Conservation (phyloP, 2,888 invertebrate species). For the Ischnus inquisitorius region DNA sequence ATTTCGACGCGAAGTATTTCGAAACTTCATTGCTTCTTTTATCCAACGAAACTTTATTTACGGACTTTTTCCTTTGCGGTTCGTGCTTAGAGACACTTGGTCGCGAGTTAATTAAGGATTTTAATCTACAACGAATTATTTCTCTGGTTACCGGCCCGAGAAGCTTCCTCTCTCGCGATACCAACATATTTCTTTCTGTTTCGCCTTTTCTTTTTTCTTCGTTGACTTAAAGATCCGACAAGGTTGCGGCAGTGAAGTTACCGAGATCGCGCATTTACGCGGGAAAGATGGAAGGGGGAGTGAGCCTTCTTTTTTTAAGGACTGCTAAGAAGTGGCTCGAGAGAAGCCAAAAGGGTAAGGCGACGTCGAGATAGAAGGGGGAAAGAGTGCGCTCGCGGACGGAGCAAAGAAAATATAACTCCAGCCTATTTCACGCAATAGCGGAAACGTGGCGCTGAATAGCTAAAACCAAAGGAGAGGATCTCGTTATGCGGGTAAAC, state of each 20-base stretch:
- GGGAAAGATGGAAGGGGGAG: no score
- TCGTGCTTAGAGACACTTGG: background rate
- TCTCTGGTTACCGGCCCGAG: background rate
- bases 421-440: slow-evolving; percentile 70
- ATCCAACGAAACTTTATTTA: background rate
- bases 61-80: background rate
- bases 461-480: slow-evolving; percentile 71
- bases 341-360: background rate
- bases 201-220: background rate
- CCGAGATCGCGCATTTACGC: slow-evolving; percentile 3
- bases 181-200: background rate
- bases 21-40: slow-evolving; percentile 1
- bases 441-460: slow-evolving; percentile 65
- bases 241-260: slow-evolving; percentile 5
- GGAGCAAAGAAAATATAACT: slow-evolving; percentile 49
- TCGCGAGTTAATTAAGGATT: slow-evolving; percentile 28
- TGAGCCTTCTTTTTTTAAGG: slow-evolving; percentile 18
- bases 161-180: background rate
- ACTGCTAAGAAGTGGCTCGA: slow-evolving; percentile 17
- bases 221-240: background rate
- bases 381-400: background rate
- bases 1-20: background rate
- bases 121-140: background rate
- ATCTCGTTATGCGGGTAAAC: slow-evolving; percentile 75
- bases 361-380: background rate